phyloP scores from a whole-genome alignment of 2,113 vertebrate genomes.

The Pteronura brasiliensis region DNA sequence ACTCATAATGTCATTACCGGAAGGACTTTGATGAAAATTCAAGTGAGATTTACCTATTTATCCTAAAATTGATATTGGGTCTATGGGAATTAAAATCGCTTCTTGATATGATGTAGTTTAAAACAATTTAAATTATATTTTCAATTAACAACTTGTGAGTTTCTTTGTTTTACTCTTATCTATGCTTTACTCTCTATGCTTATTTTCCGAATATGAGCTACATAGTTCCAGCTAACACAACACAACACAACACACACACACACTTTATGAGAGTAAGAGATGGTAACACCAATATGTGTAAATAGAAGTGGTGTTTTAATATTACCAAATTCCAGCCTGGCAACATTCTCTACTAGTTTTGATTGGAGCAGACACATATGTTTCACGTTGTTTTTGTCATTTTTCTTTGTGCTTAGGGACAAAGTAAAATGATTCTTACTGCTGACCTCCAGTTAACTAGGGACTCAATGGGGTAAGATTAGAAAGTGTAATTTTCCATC shows the following conservation, averaged over 20 bases:
- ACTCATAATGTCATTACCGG: background rate
- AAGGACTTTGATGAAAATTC: background rate
- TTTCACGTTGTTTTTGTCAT: too few relatives aligned
- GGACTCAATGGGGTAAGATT: background rate
- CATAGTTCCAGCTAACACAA: background rate
- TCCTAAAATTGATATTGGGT: background rate
- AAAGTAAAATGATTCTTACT: background rate
- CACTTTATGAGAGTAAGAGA: background rate
- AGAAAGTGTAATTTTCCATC: background rate
- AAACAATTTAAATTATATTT: background rate
- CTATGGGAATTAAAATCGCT: background rate
- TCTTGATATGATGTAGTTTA: background rate
- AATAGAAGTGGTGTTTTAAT: background rate
- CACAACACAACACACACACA: background rate
- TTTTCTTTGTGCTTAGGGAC: background rate
- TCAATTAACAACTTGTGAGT: background rate
- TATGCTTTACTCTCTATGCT: background rate
- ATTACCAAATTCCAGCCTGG: background rate
- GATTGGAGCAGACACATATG: background rate
- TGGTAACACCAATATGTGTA: background rate
- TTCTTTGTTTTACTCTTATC: background rate
- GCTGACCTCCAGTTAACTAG: background rate
- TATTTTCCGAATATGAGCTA: background rate
- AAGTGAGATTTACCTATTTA: background rate
- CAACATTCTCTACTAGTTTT: background rate